Evolutionary conservation across 2,797 vertebrate species (phyloP), one percentile per base, ranked within the genome.

Genomic region (Peromyscus eremicus): DNA sequence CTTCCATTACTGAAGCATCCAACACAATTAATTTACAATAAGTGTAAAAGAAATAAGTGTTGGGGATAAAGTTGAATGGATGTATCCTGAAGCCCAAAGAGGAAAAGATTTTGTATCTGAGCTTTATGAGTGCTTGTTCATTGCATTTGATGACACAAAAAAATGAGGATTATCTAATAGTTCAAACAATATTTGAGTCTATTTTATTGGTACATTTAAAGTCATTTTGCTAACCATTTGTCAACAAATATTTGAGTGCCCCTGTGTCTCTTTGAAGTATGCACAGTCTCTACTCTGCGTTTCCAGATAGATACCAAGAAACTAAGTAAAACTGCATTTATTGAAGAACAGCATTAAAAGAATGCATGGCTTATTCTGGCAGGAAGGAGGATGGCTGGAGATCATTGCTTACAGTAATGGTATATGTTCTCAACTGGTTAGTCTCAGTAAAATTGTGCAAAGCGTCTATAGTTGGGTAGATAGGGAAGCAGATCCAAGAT

Each of bases 241-340:
- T 82, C 82, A 85, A 96, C 75, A 95, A 81, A 95, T 77, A 96
- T 57, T 75, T 84, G 75, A 79, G n/a, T 70, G 5, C 2, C 49
- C 70, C 64, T 9, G 1, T 49, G 86, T 21, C 29, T 68, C 57
- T 81, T 81, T 9, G 16, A 94, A 94, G 21, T 79, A 16, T 85
- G 25, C 6, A 71, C 3, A 80, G 19, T 82, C 43, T 93, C 85
- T 92, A 86, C 43, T 93, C 27, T 93, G 32, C 1, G 6, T 95
- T 87, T 55, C n/a, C 49, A 57, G 55, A 91, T 68, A 95, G 70
- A 91, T 21, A 91, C 5, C 27, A 80, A 96, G 73, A 92, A 96
- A 96, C 94, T 95, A 83, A 94, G 94, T 91, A 95, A 95, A 92
- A 91, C 75, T 81, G 9, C 6, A 73, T 93, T 95, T 70, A 95